Percentiles rank a stretch among this genome's conserved stretches.
These are phyloP conservation scores for Fragum whitleyi DNA, from an alignment of 2,888 invertebrate species.

Conservation along the genomic window DNA sequence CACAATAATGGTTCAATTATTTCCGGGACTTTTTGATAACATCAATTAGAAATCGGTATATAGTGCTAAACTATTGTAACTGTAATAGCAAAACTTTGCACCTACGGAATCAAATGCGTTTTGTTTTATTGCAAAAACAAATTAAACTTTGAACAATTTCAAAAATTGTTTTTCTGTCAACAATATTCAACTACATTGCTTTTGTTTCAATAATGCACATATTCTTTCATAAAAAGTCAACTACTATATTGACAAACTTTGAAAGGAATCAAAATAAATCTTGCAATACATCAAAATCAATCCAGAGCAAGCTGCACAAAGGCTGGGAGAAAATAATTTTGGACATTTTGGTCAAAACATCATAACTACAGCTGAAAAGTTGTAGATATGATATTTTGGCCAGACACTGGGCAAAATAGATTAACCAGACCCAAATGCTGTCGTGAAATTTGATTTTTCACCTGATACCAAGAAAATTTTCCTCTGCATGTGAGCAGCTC, in stretches of 20 bases:
- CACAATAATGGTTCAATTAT: not conserved
- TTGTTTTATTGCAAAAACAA: not conserved
- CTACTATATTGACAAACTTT: not conserved
- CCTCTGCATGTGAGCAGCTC: not conserved
- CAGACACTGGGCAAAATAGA: too few species aligned
- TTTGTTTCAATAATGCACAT: not conserved
- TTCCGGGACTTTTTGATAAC: not conserved
- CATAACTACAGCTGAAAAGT: too few species aligned
- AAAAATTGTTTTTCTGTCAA: not conserved
- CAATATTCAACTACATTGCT: slow-evolving; percentile 3
- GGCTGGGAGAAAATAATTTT: too few species aligned
- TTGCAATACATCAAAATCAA: not conserved
- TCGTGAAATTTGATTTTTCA: too few species aligned
- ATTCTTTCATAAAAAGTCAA: not conserved
- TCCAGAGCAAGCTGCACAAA: not conserved
- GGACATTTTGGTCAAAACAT: too few species aligned
- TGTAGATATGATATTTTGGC: too few species aligned
- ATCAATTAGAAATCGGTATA: too few species aligned
- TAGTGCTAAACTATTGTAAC: too few species aligned
- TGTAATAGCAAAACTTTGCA: too few species aligned
- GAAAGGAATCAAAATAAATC: not conserved
- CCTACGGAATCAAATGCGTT: too few species aligned
- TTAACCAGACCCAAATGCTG: too few species aligned
- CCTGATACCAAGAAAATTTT: too few species aligned
- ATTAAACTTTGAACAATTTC: not conserved